phyloP scores from a whole-genome alignment of 1,140 invertebrate genomes.

The Aphelenchoides besseyi region DNA sequence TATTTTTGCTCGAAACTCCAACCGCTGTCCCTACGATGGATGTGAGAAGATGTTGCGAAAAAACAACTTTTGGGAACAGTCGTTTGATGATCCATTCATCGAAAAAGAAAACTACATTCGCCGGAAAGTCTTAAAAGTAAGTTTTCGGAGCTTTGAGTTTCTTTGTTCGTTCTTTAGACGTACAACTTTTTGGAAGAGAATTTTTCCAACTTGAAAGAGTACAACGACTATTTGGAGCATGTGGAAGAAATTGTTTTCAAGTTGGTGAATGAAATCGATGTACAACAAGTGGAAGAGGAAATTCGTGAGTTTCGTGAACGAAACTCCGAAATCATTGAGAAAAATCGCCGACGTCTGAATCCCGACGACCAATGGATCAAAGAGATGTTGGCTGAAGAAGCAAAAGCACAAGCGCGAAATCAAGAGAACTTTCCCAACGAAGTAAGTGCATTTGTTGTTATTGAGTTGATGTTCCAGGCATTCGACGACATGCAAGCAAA shows the following conservation, averaged over 20 bases:
- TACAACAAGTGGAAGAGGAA: constrained; percentile 80
- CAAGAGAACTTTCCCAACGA: constrained; percentile 69
- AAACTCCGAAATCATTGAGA: constrained; percentile 83
- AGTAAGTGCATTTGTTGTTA: constrained; percentile 48
- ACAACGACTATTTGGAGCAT: constrained; percentile 86
- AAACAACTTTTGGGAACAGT: constrained; percentile 84
- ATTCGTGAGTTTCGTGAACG: constrained; percentile 92
- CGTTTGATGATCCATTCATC: constrained; percentile 90
- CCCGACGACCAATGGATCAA: constrained; percentile 71
- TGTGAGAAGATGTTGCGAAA: constrained; percentile 80
- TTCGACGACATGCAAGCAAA: constrained; percentile 33
- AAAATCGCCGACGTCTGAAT: constrained; percentile 69
- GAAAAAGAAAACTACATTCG: constrained; percentile 97
- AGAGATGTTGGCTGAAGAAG: constrained; percentile 79
- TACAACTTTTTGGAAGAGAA: constrained; percentile 88
- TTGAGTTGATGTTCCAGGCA: constrained; percentile 8
- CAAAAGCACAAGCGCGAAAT: constrained; percentile 57
- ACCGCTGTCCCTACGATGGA: constrained; percentile 75
- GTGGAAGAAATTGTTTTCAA: constrained; percentile 87
- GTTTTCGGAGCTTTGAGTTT: constrained; percentile 14
- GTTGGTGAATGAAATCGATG: constrained; percentile 82
- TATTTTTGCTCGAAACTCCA: constrained; percentile 87
- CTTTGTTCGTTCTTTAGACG: constrained; percentile 63
- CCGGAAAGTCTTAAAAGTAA: constrained; percentile 76
- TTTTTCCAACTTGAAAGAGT: constrained; percentile 76